A percentile compares a stretch with the other conserved stretches of the same genome.
Conservation (phyloP, 2,888 invertebrate species). For the Eledone cirrhosa region DNA sequence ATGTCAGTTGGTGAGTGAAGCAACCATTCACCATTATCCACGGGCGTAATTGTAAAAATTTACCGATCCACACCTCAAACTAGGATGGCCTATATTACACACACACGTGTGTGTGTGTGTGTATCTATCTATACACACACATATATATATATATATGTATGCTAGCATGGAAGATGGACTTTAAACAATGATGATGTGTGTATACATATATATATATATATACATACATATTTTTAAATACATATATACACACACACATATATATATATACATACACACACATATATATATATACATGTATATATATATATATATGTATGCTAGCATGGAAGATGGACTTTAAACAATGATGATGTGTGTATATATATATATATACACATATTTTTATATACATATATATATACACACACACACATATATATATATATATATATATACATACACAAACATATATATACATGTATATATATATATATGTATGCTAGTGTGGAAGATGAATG, state of each 20-base stretch:
- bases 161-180: no score
- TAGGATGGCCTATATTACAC: not conserved
- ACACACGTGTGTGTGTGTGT: not conserved
- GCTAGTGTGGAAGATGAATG: no score
- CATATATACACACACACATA: not conserved
- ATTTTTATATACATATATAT: not conserved
- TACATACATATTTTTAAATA: not conserved
- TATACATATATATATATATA: no score
- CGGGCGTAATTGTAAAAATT: no score
- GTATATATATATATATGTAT: not conserved
- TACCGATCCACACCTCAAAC: not conserved
- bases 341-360: no score
- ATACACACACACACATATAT: not conserved
- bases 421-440: not conserved
- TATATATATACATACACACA: not conserved
- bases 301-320: not conserved
- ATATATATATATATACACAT: not conserved
- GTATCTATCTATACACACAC: not conserved
- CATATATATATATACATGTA: not conserved
- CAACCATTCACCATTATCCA: no score
- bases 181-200: no score
- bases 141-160: no score
- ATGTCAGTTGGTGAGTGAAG: no score
- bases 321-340: no score
- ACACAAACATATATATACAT: not conserved